Base-by-base conservation (phyloP, 2,888 invertebrate species). In the Sinodicranocentrus sp. region DNA sequence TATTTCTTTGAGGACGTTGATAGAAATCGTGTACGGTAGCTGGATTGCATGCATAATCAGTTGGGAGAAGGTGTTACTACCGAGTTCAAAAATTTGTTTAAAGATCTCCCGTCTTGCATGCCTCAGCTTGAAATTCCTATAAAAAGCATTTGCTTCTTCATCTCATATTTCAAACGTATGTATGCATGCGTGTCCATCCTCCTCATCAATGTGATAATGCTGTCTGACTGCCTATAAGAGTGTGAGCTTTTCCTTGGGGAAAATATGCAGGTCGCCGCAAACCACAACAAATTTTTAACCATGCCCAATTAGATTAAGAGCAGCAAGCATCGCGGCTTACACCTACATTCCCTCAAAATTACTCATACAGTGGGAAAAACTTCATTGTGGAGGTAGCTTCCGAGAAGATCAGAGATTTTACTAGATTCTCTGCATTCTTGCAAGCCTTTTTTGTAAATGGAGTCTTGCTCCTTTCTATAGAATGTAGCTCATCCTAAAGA, bases 231-330 rank as follows among this genome's bases (percentile, higher is more conserved):
- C n/a, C n/a, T n/a, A n/a, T n/a, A n/a, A 39, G 19, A 23, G 13
- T 23, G 1, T 63, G 63, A 33, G 63, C 19, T 21, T n/a, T 72
- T 21, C 59, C 33, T 70, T 21, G 19, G 28, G 54, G 19, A n/a
- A 59, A 43, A 59, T 21, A 57, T 17, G 33, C 19, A 19, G 48
- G 13, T n/a, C 52, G 28, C 75, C 68, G 48, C 82, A 75, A 68
- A 68, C 82, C 75, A 39, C 59, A 75, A 57, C 73, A 48, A 75
- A 75, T 82, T 65, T 48, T 26, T 68, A 17, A 75, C 82, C 82
- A 26, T 75, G 44, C 52, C 68, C 67, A 75, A 75, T 75, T 80
- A 72, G 52, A 73, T 73, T 73, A 73, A 17, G 59, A 70, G 57
- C 77, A 59, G 57, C 10, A 33, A 33, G 10, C 33, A 33, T 6